A percentile compares a stretch with the other conserved stretches of the same genome.
These are phyloP conservation scores for Alouatta palliata DNA, from an alignment of 2,113 vertebrate species.

Conservation along the genomic window DNA sequence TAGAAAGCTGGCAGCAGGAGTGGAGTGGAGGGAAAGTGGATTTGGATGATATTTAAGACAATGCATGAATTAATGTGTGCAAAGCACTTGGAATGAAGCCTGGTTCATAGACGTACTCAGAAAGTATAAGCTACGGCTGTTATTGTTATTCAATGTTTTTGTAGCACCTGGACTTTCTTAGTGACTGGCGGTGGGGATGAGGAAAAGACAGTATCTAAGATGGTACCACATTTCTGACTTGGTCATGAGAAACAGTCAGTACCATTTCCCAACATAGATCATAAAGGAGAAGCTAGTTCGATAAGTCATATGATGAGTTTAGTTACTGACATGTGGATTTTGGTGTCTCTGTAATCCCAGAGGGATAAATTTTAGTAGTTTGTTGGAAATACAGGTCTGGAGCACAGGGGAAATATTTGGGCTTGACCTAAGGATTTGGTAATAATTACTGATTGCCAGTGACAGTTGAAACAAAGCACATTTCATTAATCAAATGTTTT, in stretches of 20 bases:
- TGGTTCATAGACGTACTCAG: not conserved
- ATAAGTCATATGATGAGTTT: not conserved
- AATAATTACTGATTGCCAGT: not conserved
- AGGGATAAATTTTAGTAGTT: not conserved
- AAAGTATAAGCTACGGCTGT: not conserved
- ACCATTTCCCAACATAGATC: not conserved
- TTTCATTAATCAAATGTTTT: not conserved
- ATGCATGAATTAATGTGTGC: not conserved
- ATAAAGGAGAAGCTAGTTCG: not conserved
- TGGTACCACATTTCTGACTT: not conserved
- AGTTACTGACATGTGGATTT: not conserved
- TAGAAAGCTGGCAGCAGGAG: not conserved
- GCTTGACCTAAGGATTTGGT: not conserved
- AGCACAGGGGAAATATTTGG: not conserved
- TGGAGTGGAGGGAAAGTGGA: not conserved
- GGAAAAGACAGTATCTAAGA: not conserved
- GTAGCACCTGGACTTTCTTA: not conserved
- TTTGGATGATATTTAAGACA: not conserved
- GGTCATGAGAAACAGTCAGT: not conserved
- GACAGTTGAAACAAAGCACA: not conserved
- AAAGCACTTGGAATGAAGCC: not conserved
- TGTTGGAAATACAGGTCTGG: not conserved
- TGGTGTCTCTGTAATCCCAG: not conserved
- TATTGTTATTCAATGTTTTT: not conserved
- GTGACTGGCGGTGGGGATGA: not conserved